These are phyloP conservation scores for Heterodera carotae DNA, from an alignment of 1,140 invertebrate species.

Conservation along the genomic window DNA sequence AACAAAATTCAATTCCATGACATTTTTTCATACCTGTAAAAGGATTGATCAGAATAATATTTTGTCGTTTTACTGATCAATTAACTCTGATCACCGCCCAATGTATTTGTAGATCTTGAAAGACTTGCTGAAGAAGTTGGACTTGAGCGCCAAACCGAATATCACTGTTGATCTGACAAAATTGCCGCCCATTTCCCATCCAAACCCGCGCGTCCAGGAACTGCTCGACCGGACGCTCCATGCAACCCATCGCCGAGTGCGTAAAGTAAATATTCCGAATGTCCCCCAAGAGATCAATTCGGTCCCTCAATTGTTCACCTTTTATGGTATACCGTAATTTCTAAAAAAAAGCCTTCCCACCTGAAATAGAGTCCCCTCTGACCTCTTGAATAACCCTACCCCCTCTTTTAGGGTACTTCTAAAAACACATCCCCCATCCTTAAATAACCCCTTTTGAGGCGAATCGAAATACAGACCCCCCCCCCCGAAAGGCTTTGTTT, in stretches of 20 bases:
- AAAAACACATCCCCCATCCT: too few relatives aligned
- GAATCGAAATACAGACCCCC: too few relatives aligned
- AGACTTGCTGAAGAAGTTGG: conserved; percentile 51
- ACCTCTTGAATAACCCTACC: too few relatives aligned
- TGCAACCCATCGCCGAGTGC: conserved; percentile 45
- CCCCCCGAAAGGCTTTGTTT: too few relatives aligned
- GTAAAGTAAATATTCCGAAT: conserved; percentile 30
- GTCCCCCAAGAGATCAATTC: background rate
- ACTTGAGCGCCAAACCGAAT: conserved; percentile 48
- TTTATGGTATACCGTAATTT: too few relatives aligned
- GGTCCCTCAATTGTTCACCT: too few relatives aligned
- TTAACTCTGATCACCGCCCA: background rate
- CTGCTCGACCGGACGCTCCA: conserved; percentile 44
- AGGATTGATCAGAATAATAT: background rate
- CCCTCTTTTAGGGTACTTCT: too few relatives aligned
- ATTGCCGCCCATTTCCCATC: conserved; percentile 22
- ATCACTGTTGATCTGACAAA: conserved; percentile 53
- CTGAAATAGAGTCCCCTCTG: too few relatives aligned
- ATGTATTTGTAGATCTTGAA: conserved; percentile 41
- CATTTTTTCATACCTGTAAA: too few relatives aligned
- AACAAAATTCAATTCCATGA: too few relatives aligned
- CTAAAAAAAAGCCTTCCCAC: too few relatives aligned
- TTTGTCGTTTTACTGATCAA: background rate
- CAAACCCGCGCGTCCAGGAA: conserved; percentile 45
- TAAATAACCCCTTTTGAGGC: too few relatives aligned